phyloP scores from a whole-genome alignment of 2,888 invertebrate genomes.

The Brachylomia viminalis region DNA sequence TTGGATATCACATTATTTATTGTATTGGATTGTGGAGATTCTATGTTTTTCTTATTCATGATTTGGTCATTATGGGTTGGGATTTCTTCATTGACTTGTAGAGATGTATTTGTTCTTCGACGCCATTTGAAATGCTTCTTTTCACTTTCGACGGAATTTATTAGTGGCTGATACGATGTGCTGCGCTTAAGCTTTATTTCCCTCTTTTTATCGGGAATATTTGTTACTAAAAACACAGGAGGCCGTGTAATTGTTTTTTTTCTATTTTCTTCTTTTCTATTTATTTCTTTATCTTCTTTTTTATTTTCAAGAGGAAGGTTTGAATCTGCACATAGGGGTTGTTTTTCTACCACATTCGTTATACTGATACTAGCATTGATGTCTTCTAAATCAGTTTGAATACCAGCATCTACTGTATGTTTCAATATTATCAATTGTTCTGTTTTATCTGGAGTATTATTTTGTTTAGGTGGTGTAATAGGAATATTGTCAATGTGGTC shows the following conservation, averaged over 20 bases:
- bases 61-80: conserved; percentile 37
- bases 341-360: conserved; percentile 2
- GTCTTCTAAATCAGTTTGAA: conserved; percentile 70
- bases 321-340: conserved; percentile 2
- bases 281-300: too few relatives aligned
- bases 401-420: conserved; percentile 67
- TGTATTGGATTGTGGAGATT: conserved; percentile 9
- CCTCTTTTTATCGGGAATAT: conserved; percentile 50
- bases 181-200: conserved; percentile 70
- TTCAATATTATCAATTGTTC: conserved; percentile 24
- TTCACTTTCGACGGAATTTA: conserved; percentile 35
- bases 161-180: conserved; percentile 39
- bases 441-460: conserved; percentile 14
- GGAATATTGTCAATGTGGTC: conserved; percentile 4
- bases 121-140: conserved; percentile 76
- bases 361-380: conserved; percentile 18
- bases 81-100: conserved; percentile 14
- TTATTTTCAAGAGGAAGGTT: neutral
- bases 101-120: conserved; percentile 60
- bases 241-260: neutral
- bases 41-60: conserved; percentile 12
- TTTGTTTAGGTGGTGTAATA: conserved; percentile 7
- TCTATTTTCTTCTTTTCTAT: too few relatives aligned
- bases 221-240: conserved; percentile 2
- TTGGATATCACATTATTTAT: conserved; percentile 10